Base-by-base conservation (phyloP, 2,888 invertebrate species). In the Leptinotarsa rubiginosa region DNA sequence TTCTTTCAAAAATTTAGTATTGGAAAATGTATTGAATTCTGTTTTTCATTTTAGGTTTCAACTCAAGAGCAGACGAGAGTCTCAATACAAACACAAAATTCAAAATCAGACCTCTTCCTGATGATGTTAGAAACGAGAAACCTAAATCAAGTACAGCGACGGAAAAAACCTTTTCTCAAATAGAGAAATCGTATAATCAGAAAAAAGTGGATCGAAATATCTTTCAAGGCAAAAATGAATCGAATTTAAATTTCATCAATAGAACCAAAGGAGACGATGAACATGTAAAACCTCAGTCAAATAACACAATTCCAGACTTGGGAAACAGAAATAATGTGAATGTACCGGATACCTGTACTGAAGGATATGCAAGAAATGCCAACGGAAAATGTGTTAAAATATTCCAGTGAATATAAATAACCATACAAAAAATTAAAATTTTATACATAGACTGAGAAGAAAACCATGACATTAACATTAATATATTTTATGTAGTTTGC, bases 301-400 rank as follows among this genome's bases (percentile, higher is more conserved):
- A 41, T 12, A 25, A 25, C 16, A 56, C 69, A 25, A 49, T 69
- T 41, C 69, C 69, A n/a, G 69, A 56, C 41, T 13, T 72, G 10
- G 72, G 68, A 52, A 64, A 56, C n/a, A 72, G 72, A 50, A 64
- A 68, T 47, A 72, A 72, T 20, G 72, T 72, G 4, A 64, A 72
- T 65, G 68, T 72, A 4, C 68, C 64, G 4, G 62, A 72, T 41
- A 72, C 72, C 1, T 72, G 72, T 47, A 72, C 72, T 1, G 64
- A 68, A 52, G 72, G 72, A 15, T 72, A 52, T 18, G 18, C 41
- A 18, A 67, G 50, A 54, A 47, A 49, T 16, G 52, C 20, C 20
- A 50, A 72, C 22, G 72, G 72, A 18, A 50, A 62, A 52, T 72
- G 72, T 52, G 68, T 68, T 3, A 54, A 68, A 72, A 13, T 67